Base-by-base conservation (phyloP, 2,888 invertebrate species). In the Erebia aethiops region DNA sequence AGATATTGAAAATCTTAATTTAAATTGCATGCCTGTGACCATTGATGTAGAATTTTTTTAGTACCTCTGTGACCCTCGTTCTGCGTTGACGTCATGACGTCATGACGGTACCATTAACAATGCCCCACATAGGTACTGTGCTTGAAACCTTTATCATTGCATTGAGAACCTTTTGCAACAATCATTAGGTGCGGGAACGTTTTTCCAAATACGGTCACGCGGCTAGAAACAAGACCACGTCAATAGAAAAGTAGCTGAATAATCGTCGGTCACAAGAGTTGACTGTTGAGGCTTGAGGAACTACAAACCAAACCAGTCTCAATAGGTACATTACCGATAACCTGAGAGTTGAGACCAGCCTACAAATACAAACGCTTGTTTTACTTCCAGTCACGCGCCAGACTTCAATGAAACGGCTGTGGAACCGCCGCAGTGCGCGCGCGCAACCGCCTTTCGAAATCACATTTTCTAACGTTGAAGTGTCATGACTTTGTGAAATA, bases 231-330 rank as follows among this genome's bases (percentile, higher is more conserved):
- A 72, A 72, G 78, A 76, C 74, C 76, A 77, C 78, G 75, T 77
- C 77, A 77, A 77, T 77, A 78, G 79, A 77, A 79, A 77, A 75
- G 78, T 76, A 74, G 75, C 74, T 80, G 80, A 80, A 82, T 84
- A 83, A 81, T 82, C 83, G 78, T 85, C 83, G 85, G 84, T 78
- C 83, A 77, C 83, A 81, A 82, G 54, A 54, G 54, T 51, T n/a
- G 51, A 51, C 51, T 79, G 81, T 84, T 79, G 82, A 80, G 80
- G 82, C 56, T 52, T 67, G 67, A 67, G 67, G 67, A 67, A 67
- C 57, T 67, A 77, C 80, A 76, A 76, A 81, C 78, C 78, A 87
- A 90, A 90, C 91, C 87, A 88, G 90, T 89, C 86, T 79, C 82
- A 75, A 75, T 78, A 83, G 78, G 81, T 83, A 81, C 73, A 69